These are phyloP conservation scores for Ciconia nigra DNA, from an alignment of 2,797 vertebrate genomes.

Conservation along the genomic window DNA sequence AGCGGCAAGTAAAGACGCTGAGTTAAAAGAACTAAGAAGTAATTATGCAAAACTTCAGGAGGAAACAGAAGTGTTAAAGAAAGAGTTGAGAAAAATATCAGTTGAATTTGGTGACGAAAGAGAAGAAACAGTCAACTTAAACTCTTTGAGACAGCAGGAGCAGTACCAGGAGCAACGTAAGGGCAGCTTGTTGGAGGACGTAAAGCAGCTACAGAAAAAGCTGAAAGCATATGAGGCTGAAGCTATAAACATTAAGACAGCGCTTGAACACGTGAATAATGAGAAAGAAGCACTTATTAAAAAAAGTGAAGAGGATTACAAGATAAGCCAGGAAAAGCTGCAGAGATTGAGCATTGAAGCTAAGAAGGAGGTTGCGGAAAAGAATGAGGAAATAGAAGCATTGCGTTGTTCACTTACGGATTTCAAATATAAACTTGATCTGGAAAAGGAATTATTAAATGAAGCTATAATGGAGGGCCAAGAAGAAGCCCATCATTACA, in stretches of 20 bases:
- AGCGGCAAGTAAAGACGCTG: constrained; percentile 51
- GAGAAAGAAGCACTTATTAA: constrained; percentile 51
- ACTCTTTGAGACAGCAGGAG: constrained; percentile 20
- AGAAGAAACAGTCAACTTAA: constrained; percentile 41
- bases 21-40: constrained; percentile 41
- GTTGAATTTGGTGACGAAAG: constrained; percentile 50
- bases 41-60: constrained; percentile 49
- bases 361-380: constrained; percentile 56
- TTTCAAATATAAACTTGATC: constrained; percentile 51
- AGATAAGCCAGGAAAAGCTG: constrained; percentile 49
- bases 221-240: constrained; percentile 40
- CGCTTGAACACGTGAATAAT: constrained; percentile 8
- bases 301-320: constrained; percentile 28
- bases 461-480: constrained; percentile 9
- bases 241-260: constrained; percentile 34
- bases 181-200: constrained; percentile 31
- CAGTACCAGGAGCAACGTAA: constrained; percentile 35
- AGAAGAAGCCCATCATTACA: constrained; percentile 50
- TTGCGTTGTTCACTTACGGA: constrained; percentile 41
- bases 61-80: constrained; percentile 41
- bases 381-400: constrained; percentile 63
- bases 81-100: constrained; percentile 62
- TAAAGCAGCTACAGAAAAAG: constrained; percentile 44
- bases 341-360: constrained; percentile 49
- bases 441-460: constrained; percentile 44